Evolutionary conservation across 2,888 invertebrate genomes (phyloP), one percentile per base, ranked within the genome.

Genomic region (Ceraclea dissimilis): DNA sequence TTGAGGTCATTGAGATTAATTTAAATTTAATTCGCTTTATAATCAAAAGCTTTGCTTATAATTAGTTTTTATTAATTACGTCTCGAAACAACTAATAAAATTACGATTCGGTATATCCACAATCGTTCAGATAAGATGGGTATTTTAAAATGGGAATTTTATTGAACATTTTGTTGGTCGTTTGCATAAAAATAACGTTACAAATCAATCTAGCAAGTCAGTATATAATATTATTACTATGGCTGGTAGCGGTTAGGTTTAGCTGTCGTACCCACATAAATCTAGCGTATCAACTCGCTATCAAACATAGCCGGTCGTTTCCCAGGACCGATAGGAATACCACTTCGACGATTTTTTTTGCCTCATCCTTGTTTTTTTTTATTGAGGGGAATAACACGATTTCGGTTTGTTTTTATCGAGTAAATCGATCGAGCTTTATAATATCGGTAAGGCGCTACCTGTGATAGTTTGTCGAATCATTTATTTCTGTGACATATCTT

Each of bases 351-450:
- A 39, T 39, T 13, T 39, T 39, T 39, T 39, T 39, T 39, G 39
- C n/a, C 39, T 13, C 8, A 4, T 39, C 39, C 46, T 46, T 20
- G 46, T 46, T 49, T 46, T 52, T 22, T 47, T 57, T 54, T 51
- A 57, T 52, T 60, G 49, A 43, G 54, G 54, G 51, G 49, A 49
- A 60, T 52, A 55, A 57, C 60, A 60, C 54, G 57, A 54, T 54
- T 54, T 51, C 51, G 31, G 33, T 54, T 52, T 60, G 57, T 52
- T 60, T 57, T 57, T 60, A 60, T 60, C 60, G 51, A 47, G 52
- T 57, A 57, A 57, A 55, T 50, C 57, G 54, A 60, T 57, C 60
- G 57, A 59, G 54, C 59, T 57, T 59, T 57, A 49, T n/a, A n/a
- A n/a, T 59, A 55, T 59, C 43, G 56, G 53, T 57, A 47, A 52